A percentile compares a stretch with the other conserved stretches of the same genome.
Conservation (phyloP, 2,888 invertebrate species). For the Rugalucina vietnamica region DNA sequence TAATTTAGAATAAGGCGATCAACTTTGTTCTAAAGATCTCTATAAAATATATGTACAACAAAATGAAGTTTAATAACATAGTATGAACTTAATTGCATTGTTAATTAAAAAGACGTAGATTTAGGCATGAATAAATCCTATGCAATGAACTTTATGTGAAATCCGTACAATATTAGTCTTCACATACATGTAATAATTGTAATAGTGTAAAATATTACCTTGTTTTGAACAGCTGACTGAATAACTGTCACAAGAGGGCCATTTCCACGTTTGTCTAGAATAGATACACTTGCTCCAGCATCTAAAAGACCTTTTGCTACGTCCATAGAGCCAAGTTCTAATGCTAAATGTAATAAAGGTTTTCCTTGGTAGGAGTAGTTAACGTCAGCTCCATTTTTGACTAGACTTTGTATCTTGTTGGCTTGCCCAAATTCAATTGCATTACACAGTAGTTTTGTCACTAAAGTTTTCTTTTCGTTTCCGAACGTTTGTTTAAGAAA, state of each 20-base stretch:
- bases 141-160: too few relatives aligned
- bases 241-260: slow-evolving; percentile 46
- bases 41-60: too few relatives aligned
- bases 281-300: slow-evolving; percentile 52
- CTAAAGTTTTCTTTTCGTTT: slow-evolving; percentile 40
- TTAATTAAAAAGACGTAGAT: too few relatives aligned
- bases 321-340: slow-evolving; percentile 42
- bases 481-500: slow-evolving; percentile 16
- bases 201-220: too few relatives aligned
- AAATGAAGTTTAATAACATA: too few relatives aligned
- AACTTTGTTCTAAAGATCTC: too few relatives aligned
- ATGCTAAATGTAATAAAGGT: slow-evolving; percentile 60
- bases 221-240: slow-evolving; percentile 42
- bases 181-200: too few relatives aligned
- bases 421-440: slow-evolving; percentile 50
- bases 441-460: slow-evolving; percentile 59
- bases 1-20: too few relatives aligned
- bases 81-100: too few relatives aligned
- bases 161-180: too few relatives aligned
- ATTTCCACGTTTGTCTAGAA: slow-evolving; percentile 50
- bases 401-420: slow-evolving; percentile 32
- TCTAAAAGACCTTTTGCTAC: slow-evolving; percentile 46
- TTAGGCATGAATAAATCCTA: too few relatives aligned
- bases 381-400: slow-evolving; percentile 51
- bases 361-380: slow-evolving; percentile 54